A percentile compares a stretch with the other conserved stretches of the same genome.
phyloP scores from a whole-genome alignment of 2,797 vertebrate species.

The Rhinogobio ventralis region DNA sequence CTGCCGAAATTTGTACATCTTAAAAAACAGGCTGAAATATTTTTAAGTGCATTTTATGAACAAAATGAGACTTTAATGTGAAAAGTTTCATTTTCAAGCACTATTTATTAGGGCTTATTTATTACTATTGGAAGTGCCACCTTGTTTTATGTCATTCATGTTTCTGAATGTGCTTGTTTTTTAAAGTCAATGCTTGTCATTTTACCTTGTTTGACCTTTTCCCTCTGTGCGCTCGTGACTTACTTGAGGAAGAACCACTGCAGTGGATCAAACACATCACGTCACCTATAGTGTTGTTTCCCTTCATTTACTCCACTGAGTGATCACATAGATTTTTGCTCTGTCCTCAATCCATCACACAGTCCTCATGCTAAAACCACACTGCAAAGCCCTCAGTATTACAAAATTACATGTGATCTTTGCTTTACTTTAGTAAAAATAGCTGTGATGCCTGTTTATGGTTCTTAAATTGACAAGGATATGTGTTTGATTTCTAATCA shows the following conservation, averaged over 20 bases:
- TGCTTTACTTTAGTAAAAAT: background rate
- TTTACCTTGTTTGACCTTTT: slow-evolving; percentile 26
- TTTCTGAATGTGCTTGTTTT: background rate
- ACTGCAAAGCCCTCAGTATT: background rate
- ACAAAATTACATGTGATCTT: background rate
- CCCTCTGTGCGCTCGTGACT: background rate
- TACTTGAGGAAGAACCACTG: slow-evolving; percentile 16
- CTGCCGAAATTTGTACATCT: too few relatives aligned
- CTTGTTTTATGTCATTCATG: background rate
- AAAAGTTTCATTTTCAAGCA: background rate
- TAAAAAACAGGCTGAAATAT: too few relatives aligned
- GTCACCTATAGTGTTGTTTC: slow-evolving; percentile 22
- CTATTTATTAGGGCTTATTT: background rate
- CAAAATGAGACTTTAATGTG: background rate
- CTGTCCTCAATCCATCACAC: slow-evolving; percentile 36
- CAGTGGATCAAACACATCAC: slow-evolving; percentile 17
- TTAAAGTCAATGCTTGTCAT: background rate
- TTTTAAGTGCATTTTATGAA: too few relatives aligned
- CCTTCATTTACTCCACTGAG: slow-evolving; percentile 28
- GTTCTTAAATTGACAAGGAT: background rate
- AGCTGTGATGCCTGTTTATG: background rate
- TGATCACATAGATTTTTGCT: slow-evolving; percentile 44
- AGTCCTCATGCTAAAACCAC: background rate
- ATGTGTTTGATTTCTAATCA: background rate
- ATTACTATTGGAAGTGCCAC: background rate